Conservation (phyloP, 2,888 invertebrate species). For the Sphinx pinastri region DNA sequence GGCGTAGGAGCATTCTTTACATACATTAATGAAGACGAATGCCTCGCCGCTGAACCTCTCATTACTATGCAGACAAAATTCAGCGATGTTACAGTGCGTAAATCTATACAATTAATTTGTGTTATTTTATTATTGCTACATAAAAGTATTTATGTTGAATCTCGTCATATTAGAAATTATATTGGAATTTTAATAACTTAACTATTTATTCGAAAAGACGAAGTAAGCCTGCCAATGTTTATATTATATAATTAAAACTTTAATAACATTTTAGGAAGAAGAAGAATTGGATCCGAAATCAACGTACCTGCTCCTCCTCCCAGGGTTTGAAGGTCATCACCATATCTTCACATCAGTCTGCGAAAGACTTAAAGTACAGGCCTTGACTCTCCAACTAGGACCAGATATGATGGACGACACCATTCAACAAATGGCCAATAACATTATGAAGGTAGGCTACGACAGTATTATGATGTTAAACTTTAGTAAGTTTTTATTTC, state of each 20-base stretch:
- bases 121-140: neutral
- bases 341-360: slow-evolving; percentile 46
- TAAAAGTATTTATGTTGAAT: too few species aligned
- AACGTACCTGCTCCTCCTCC: slow-evolving; percentile 54
- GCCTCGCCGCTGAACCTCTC: slow-evolving; percentile 45
- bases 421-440: slow-evolving; percentile 51
- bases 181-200: too few species aligned
- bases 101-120: neutral
- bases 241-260: neutral
- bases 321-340: slow-evolving; percentile 62
- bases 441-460: slow-evolving; percentile 48
- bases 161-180: too few species aligned
- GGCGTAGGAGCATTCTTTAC: slow-evolving; percentile 47
- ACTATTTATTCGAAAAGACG: too few species aligned
- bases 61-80: slow-evolving; percentile 43
- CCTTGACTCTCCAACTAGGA: slow-evolving; percentile 51
- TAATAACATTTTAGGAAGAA: slow-evolving; percentile 36
- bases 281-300: slow-evolving; percentile 47
- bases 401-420: slow-evolving; percentile 51
- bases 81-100: slow-evolving; percentile 33
- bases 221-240: too few species aligned
- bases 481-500: neutral
- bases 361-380: slow-evolving; percentile 54
- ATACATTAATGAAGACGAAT: slow-evolving; percentile 47
- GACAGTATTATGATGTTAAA: neutral